Base-by-base conservation (phyloP, 2,888 invertebrate species). In the Meliscaeva auricollis region DNA sequence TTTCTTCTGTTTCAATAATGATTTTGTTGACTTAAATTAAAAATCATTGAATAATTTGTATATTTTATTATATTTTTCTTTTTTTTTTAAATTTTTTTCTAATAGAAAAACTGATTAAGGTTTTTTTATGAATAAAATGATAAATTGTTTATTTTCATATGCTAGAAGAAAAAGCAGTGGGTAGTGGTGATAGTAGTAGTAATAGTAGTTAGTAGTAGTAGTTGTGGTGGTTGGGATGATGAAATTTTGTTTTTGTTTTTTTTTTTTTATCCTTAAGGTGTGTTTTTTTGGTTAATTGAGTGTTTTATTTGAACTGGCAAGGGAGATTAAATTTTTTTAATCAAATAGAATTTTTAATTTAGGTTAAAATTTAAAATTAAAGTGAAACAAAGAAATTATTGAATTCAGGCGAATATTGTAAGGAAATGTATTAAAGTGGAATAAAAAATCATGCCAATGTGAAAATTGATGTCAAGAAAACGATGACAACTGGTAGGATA, bases 161-260 rank as follows among this genome's bases (percentile, higher is more conserved):
- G 68, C 32, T 69, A 15, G 56, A 56, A 74, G 60, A 78, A 73
- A 73, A 54, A 52, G 46, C 17, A 83, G 75, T 75, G 22, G 80
- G 84, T 44, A 48, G 75, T 80, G 30, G 26, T 87, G 84, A 85
- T 81, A 84, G 87, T 87, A 85, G 88, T 81, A 79, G 72, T 84
- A 78, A 76, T 82, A 80, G 87, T n/a, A n/a, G n/a, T n/a, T 81
- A 84, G 87, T 87, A 85, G 88, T 75, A 82, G 87, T 88, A 72
- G 56, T 75, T 48, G 74, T 69, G 54, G 48, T 50, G 52, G 74
- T 20, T 52, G 64, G 64, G 64, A 64, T 66, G 50, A 76, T 72
- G 64, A 66, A 44, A 38, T 38, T 64, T 20, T n/a, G n/a, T n/a
- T 9, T 62, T 52, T 38, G 11, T 38, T 41, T 81, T 20, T 38